A percentile compares a stretch with the other conserved stretches of the same genome.
Evolutionary conservation across 2,888 invertebrate species (phyloP).

Genomic region (Prosopocoilus inquinatus): DNA sequence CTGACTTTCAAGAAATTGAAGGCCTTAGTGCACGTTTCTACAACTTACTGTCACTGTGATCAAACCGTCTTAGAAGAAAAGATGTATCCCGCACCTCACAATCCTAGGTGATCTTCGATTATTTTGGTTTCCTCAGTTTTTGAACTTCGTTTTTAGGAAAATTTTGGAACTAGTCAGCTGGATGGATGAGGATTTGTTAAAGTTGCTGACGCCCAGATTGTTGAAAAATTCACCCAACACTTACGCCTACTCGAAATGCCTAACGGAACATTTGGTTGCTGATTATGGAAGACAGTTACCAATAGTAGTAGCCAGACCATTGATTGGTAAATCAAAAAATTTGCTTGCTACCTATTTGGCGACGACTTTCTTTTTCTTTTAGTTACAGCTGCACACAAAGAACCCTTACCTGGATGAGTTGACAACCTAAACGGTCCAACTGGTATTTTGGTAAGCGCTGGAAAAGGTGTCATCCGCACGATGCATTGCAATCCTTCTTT

Average conservation of each 20-base stretch:
- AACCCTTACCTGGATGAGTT: conserved; percentile 85
- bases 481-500: conserved; percentile 72
- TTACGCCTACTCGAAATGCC: conserved; percentile 92
- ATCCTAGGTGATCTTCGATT: conserved; percentile 37
- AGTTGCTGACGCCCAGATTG: conserved; percentile 64
- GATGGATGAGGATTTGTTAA: conserved; percentile 66
- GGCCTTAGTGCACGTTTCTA: conserved; percentile 83
- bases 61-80: conserved; percentile 74
- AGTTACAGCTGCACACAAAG: conserved; percentile 77
- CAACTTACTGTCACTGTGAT: conserved; percentile 90
- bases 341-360: background rate
- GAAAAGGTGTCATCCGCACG: conserved; percentile 81
- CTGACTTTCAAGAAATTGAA: conserved; percentile 38
- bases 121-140: background rate
- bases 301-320: conserved; percentile 83
- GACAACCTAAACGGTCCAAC: conserved; percentile 90
- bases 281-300: conserved; percentile 73
- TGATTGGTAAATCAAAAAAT: conserved; percentile 69
- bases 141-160: conserved; percentile 40
- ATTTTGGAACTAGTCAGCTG: conserved; percentile 65
- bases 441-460: conserved; percentile 75
- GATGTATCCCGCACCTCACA: conserved; percentile 64
- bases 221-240: conserved; percentile 87
- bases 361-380: conserved; percentile 23
- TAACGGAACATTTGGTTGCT: conserved; percentile 81